Percentiles rank a stretch among this genome's conserved stretches.
Evolutionary conservation across 2,888 invertebrate species (phyloP).

Genomic region (Pyrrhia umbra): DNA sequence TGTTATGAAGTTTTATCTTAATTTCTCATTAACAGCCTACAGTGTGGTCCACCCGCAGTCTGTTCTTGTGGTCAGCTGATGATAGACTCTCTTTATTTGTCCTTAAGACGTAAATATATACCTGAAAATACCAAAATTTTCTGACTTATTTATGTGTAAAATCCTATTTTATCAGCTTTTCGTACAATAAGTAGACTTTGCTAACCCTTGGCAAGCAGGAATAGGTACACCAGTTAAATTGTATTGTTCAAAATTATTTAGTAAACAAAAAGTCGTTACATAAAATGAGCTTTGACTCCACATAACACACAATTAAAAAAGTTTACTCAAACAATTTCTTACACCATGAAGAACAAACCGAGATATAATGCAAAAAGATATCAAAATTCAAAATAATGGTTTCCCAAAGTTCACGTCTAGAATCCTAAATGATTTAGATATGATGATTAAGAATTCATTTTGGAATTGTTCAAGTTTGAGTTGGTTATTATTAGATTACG

Average conservation of each 20-base stretch:
- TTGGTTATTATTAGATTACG: slow-evolving; percentile 1
- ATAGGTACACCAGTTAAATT: too few relatives aligned
- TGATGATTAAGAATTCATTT: slow-evolving; percentile 6
- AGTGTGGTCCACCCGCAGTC: too few relatives aligned
- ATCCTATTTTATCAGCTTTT: too few relatives aligned
- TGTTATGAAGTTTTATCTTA: too few relatives aligned
- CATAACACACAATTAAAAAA: background rate
- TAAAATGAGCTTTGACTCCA: background rate
- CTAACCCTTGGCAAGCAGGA: too few relatives aligned
- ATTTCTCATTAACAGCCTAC: too few relatives aligned
- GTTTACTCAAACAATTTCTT: slow-evolving; percentile 11
- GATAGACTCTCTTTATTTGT: too few relatives aligned
- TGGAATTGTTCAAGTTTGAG: background rate
- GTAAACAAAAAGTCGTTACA: slow-evolving; percentile 1
- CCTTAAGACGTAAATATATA: too few relatives aligned
- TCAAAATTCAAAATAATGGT: slow-evolving; percentile 9
- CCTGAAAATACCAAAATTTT: too few relatives aligned
- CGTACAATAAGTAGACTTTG: too few relatives aligned
- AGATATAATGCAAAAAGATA: slow-evolving; percentile 5
- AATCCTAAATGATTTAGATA: slow-evolving; percentile 12
- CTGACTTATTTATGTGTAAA: too few relatives aligned
- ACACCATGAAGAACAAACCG: slow-evolving; percentile 9
- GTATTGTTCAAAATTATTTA: background rate
- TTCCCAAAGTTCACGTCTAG: slow-evolving; percentile 12
- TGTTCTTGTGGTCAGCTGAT: too few relatives aligned